These are phyloP conservation scores for Diachrysia chrysitis DNA, from an alignment of 2,888 invertebrate species.

Conservation along the genomic window DNA sequence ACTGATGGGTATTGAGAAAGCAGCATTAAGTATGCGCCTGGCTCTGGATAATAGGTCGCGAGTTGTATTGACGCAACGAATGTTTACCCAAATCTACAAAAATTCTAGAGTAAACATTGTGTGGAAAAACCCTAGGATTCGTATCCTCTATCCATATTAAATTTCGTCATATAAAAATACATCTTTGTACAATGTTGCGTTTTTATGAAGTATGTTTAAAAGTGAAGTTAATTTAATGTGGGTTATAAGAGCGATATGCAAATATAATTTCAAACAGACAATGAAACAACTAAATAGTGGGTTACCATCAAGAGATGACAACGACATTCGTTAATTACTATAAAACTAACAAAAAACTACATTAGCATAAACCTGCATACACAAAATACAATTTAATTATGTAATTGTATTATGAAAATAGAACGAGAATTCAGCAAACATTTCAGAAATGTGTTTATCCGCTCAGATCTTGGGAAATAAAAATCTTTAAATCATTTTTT, in stretches of 20 bases:
- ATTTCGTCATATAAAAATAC: neutral
- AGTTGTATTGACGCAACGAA: neutral
- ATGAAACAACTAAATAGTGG: constrained; percentile 17
- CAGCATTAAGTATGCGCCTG: neutral
- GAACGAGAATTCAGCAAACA: constrained; percentile 24
- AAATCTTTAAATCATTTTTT: constrained; percentile 64
- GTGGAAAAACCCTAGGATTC: neutral
- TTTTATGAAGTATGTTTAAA: neutral
- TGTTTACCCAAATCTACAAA: neutral
- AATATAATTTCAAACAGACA: constrained; percentile 29
- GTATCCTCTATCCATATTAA: neutral
- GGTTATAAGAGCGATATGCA: constrained; percentile 28
- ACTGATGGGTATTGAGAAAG: constrained; percentile 2
- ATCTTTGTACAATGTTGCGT: neutral
- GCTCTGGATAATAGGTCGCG: neutral
- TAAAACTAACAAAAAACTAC: constrained; percentile 18
- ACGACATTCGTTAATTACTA: neutral
- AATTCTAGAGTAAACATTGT: neutral
- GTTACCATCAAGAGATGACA: neutral
- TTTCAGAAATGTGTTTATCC: constrained; percentile 38
- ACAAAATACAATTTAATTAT: constrained; percentile 20
- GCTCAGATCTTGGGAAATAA: constrained; percentile 52
- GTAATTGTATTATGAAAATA: constrained; percentile 29
- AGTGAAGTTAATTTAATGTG: constrained; percentile 23
- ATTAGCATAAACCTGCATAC: constrained; percentile 21